phyloP scores from a whole-genome alignment of 2,797 vertebrate genomes.

The Danio albolineatus region DNA sequence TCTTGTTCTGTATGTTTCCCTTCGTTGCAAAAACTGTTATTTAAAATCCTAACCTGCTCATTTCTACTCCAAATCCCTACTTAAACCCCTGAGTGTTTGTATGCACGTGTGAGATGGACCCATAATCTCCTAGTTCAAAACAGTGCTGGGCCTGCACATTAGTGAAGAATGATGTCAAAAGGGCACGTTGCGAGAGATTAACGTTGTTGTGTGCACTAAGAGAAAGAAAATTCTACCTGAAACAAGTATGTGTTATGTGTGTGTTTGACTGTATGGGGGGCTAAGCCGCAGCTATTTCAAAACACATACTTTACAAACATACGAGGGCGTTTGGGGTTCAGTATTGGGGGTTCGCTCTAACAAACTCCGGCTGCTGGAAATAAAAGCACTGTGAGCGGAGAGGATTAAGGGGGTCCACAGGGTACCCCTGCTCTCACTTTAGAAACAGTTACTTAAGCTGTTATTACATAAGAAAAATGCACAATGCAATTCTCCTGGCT shows the following conservation, averaged over 20 bases:
- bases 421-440: background rate
- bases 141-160: conserved; percentile 66
- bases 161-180: conserved; percentile 74
- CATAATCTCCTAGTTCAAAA: conserved; percentile 46
- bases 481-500: conserved; percentile 10
- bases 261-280: background rate
- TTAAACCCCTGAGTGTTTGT: conserved; percentile 39
- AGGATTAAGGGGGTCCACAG: conserved; percentile 27
- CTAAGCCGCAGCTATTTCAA: conserved; percentile 54
- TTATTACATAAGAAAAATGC: conserved; percentile 30
- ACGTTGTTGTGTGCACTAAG: conserved; percentile 63
- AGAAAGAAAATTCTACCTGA: conserved; percentile 22
- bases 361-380: conserved; percentile 7
- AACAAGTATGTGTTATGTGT: background rate
- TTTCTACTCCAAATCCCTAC: conserved; percentile 56
- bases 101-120: conserved; percentile 28
- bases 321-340: conserved; percentile 24
- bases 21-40: background rate
- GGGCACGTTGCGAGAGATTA: conserved; percentile 72
- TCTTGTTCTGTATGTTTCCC: background rate
- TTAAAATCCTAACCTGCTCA: background rate
- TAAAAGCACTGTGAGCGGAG: conserved; percentile 4
- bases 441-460: conserved; percentile 25
- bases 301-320: conserved; percentile 46
- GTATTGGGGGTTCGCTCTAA: conserved; percentile 7